Percentiles rank a stretch among this genome's conserved stretches.
Conservation (phyloP, 1,140 invertebrate genomes). For the Pygmarrhopalites habei region DNA sequence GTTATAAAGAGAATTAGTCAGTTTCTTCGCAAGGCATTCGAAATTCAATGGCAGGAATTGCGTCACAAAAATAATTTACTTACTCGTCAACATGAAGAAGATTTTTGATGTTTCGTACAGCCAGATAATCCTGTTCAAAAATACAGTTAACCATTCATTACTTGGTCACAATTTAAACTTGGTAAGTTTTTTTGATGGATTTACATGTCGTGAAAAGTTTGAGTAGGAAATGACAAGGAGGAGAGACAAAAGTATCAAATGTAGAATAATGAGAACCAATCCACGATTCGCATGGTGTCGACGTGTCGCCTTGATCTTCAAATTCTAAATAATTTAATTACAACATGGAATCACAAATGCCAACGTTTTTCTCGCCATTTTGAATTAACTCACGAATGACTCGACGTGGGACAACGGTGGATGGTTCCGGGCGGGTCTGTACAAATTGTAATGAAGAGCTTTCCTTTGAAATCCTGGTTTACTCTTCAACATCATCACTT, state of each 20-base stretch:
- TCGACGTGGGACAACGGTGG: not conserved
- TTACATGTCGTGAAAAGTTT: constrained; percentile 3
- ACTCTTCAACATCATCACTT: not conserved
- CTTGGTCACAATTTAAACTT: too few relatives aligned
- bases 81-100: not conserved
- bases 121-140: constrained; percentile 1
- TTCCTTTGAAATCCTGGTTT: not conserved
- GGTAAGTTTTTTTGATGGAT: too few relatives aligned
- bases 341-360: not conserved
- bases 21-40: too few relatives aligned
- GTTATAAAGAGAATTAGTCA: too few relatives aligned
- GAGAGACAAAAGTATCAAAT: not conserved
- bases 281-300: not conserved
- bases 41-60: too few relatives aligned
- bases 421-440: not conserved
- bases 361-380: not conserved
- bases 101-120: not conserved
- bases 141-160: not conserved
- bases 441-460: not conserved
- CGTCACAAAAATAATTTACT: too few relatives aligned
- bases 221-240: not conserved
- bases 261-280: not conserved
- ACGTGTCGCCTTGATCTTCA: not conserved
- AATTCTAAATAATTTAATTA: not conserved
- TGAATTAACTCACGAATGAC: not conserved